Conservation (phyloP, 2,888 invertebrate genomes). For the Epinotia ramella region DNA sequence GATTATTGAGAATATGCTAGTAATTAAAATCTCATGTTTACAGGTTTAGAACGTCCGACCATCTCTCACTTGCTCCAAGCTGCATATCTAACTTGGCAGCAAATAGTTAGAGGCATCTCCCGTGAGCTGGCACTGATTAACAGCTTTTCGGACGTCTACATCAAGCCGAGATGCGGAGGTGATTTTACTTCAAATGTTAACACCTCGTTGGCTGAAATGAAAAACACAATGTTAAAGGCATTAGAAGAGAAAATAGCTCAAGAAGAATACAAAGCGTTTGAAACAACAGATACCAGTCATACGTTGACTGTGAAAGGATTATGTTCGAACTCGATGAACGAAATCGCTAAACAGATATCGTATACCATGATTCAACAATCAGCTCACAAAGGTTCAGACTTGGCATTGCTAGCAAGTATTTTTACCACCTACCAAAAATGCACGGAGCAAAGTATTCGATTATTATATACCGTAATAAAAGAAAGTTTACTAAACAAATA, state of each 20-base stretch:
- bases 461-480: constrained; percentile 58
- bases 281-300: constrained; percentile 56
- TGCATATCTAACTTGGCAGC: constrained; percentile 87
- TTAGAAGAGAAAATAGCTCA: constrained; percentile 59
- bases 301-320: constrained; percentile 77
- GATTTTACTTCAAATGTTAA: constrained; percentile 69
- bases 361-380: constrained; percentile 66
- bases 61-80: constrained; percentile 88
- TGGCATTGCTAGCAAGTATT: constrained; percentile 57
- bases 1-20: background rate
- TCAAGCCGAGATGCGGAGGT: constrained; percentile 80
- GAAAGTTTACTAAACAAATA: constrained; percentile 49
- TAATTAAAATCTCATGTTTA: constrained; percentile 50
- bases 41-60: constrained; percentile 86
- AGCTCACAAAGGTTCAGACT: constrained; percentile 32
- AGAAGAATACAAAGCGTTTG: constrained; percentile 46
- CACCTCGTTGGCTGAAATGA: constrained; percentile 78
- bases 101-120: constrained; percentile 86
- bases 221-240: constrained; percentile 75
- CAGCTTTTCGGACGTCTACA: constrained; percentile 88
- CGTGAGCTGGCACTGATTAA: constrained; percentile 83
- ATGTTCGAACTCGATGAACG: constrained; percentile 79
- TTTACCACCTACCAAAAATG: constrained; percentile 68
- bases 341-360: constrained; percentile 84
- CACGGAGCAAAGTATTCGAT: constrained; percentile 54